Conservation (phyloP, 2,797 vertebrate species). For the Tiaroga cobitis region DNA sequence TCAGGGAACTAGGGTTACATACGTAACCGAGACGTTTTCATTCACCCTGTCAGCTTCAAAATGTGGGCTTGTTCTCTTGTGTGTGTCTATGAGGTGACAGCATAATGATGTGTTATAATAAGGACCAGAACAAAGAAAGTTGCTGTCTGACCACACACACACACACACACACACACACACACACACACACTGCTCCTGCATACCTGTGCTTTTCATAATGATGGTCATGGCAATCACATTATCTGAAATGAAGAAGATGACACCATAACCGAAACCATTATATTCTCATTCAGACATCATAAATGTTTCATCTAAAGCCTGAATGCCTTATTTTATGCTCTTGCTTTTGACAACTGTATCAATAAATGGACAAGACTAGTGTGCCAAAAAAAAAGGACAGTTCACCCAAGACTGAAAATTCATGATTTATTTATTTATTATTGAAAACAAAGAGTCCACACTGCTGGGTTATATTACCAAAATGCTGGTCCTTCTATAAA, state of each 20-base stretch:
- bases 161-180: neutral
- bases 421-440: no score
- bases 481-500: neutral
- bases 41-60: slow-evolving; percentile 48
- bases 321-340: neutral
- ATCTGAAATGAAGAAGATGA: slow-evolving; percentile 2
- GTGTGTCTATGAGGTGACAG: slow-evolving; percentile 34
- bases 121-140: slow-evolving; percentile 30
- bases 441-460: no score
- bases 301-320: slow-evolving; percentile 18
- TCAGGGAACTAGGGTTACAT: no score
- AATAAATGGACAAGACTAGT: slow-evolving; percentile 9
- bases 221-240: slow-evolving; percentile 19
- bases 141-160: slow-evolving; percentile 9
- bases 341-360: slow-evolving; percentile 12
- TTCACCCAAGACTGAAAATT: neutral
- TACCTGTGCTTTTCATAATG: neutral
- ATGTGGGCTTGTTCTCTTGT: slow-evolving; percentile 8
- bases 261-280: slow-evolving; percentile 4
- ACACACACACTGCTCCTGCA: neutral
- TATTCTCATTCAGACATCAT: slow-evolving; percentile 13
- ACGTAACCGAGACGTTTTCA: no score
- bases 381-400: neutral
- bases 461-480: neutral
- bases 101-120: slow-evolving; percentile 43